Conservation (phyloP, 2,113 vertebrate species). For the Planiliza haematocheilus region DNA sequence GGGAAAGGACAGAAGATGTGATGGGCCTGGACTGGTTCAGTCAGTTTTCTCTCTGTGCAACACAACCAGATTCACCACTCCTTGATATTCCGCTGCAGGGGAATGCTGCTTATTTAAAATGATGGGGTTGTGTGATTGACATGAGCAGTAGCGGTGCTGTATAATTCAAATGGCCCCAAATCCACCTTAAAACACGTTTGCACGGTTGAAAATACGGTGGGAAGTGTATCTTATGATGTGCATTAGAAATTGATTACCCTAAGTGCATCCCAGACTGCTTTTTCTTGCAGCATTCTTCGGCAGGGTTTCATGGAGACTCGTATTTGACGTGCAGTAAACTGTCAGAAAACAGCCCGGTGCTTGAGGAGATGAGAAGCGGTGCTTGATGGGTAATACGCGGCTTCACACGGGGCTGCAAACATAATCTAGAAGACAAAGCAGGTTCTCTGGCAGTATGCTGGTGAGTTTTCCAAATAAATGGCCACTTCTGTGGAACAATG, state of each 20-base stretch:
- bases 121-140: conserved; percentile 6
- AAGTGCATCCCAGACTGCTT: background rate
- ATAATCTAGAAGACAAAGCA: background rate
- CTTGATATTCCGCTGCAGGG: conserved; percentile 8
- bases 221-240: background rate
- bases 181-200: conserved; percentile 18
- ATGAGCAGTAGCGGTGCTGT: background rate
- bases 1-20: conserved; percentile 12
- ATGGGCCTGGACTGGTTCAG: background rate
- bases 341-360: background rate
- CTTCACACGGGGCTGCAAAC: background rate
- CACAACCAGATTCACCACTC: conserved; percentile 7
- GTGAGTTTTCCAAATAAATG: background rate
- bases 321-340: background rate
- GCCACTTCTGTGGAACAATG: background rate
- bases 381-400: background rate
- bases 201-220: conserved; percentile 5
- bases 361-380: background rate
- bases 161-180: conserved; percentile 24
- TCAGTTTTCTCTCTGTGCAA: conserved; percentile 26
- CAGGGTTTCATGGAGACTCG: background rate
- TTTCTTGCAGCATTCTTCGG: background rate
- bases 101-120: conserved; percentile 15
- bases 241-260: conserved; percentile 3
- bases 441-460: background rate